These are phyloP conservation scores for Elephas maximus DNA, from an alignment of 2,113 vertebrate genomes.

Conservation along the genomic window DNA sequence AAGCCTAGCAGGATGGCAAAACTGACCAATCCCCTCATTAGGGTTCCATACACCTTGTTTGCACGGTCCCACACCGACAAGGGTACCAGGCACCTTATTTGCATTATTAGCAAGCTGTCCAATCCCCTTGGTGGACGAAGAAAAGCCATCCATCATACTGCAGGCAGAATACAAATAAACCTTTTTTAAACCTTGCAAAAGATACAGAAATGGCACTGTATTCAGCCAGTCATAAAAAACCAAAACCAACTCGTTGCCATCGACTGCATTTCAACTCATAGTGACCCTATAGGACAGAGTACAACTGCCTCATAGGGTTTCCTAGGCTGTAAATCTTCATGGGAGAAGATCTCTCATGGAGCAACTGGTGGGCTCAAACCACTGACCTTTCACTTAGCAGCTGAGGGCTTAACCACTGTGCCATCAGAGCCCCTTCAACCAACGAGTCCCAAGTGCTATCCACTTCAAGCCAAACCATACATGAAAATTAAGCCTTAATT, in stretches of 20 bases:
- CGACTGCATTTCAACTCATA: not conserved
- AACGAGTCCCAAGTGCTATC: not conserved
- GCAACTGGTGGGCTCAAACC: not conserved
- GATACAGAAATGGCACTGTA: slow-evolving; percentile 38
- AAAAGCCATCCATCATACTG: not conserved
- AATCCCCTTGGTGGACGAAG: not conserved
- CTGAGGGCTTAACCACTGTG: not conserved
- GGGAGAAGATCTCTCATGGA: not conserved
- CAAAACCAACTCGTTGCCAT: not conserved
- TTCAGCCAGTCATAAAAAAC: not conserved
- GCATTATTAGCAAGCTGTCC: not conserved
- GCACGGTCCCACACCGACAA: not conserved
- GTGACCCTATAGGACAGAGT: not conserved
- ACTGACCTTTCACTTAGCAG: not conserved
- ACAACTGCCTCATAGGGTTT: not conserved
- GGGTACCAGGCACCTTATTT: not conserved
- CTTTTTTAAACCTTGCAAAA: slow-evolving; percentile 24
- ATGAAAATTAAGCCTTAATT: slow-evolving; percentile 24
- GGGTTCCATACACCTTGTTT: not conserved
- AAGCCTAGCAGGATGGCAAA: not conserved
- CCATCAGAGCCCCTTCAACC: not conserved
- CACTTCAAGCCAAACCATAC: slow-evolving; percentile 22
- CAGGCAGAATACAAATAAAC: not conserved
- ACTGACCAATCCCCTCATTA: not conserved
- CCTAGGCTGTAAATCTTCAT: not conserved